Evolutionary conservation across 1,140 invertebrate genomes (phyloP).

Genomic region (Andrena cerasifolii): DNA sequence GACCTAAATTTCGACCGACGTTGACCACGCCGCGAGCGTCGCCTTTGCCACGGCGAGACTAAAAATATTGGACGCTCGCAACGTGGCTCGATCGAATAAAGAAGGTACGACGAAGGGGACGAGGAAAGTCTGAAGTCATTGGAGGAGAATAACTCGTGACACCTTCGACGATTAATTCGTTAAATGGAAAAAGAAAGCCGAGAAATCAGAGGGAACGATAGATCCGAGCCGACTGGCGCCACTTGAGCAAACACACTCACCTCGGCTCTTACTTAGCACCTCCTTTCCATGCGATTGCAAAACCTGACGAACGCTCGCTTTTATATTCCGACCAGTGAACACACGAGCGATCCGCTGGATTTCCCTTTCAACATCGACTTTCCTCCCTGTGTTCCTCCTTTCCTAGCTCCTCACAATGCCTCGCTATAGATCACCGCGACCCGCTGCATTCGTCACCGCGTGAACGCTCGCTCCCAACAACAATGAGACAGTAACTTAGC

Average conservation of each 20-base stretch:
- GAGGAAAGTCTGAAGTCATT: neutral
- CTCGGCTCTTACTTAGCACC: constrained; percentile 72
- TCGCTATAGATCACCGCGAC: constrained; percentile 47
- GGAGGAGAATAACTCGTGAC: neutral
- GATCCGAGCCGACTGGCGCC: constrained; percentile 61
- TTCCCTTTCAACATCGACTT: constrained; percentile 12
- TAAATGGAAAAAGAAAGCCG: neutral
- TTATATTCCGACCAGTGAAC: constrained; percentile 53
- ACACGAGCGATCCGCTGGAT: constrained; percentile 30
- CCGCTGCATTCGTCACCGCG: neutral
- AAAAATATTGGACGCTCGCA: constrained; percentile 25
- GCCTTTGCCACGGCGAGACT: constrained; percentile 31
- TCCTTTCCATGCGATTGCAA: constrained; percentile 76
- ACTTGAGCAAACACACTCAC: constrained; percentile 68
- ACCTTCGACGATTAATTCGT: constrained; percentile 16
- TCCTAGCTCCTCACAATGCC: constrained; percentile 25
- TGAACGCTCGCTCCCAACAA: neutral
- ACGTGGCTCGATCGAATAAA: neutral
- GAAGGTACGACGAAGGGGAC: neutral
- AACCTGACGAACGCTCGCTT: constrained; percentile 60
- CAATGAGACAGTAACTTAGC: constrained; percentile 19
- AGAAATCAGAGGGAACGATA: constrained; percentile 38
- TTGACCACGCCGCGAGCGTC: constrained; percentile 39
- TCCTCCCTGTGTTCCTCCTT: constrained; percentile 16
- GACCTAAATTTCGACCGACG: constrained; percentile 74